A percentile compares a stretch with the other conserved stretches of the same genome.
phyloP scores from a whole-genome alignment of 2,797 vertebrate genomes.

The Ctenosaura bakeri region DNA sequence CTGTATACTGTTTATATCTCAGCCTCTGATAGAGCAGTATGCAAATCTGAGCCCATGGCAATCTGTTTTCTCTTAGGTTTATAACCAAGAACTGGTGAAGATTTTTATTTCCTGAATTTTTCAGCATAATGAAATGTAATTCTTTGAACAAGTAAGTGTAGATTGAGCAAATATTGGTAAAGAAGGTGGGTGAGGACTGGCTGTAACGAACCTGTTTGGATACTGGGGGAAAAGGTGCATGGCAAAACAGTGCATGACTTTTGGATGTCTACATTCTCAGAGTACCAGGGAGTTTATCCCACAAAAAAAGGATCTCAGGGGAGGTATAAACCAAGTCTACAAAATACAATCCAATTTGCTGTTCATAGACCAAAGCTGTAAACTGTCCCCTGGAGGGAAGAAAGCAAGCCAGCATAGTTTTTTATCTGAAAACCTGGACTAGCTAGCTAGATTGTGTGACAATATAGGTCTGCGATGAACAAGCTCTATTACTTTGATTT shows the following conservation, averaged over 20 bases:
- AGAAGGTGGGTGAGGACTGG: not conserved
- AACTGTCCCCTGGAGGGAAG: slow-evolving; percentile 9
- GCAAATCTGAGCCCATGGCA: not conserved
- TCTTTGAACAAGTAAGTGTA: not conserved
- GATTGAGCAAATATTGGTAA: not conserved
- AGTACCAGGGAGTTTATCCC: slow-evolving; percentile 6
- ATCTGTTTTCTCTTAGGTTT: not conserved
- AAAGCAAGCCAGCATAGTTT: not conserved
- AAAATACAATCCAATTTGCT: slow-evolving; percentile 21
- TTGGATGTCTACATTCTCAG: not conserved
- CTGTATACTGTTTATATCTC: too few species aligned
- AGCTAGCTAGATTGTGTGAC: not conserved
- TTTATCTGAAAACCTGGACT: not conserved
- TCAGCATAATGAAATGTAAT: not conserved
- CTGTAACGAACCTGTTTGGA: not conserved
- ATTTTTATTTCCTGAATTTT: not conserved
- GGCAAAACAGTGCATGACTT: not conserved
- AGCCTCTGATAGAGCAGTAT: not conserved
- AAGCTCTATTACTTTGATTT: not conserved
- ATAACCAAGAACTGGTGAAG: not conserved
- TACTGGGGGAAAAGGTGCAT: not conserved
- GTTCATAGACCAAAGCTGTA: not conserved
- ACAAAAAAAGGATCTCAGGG: not conserved
- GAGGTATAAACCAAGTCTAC: not conserved
- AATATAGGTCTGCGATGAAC: not conserved